These are phyloP conservation scores for Zoanthus solanderi DNA, from an alignment of 92 coral and sea anemone species.

Conservation along the genomic window DNA sequence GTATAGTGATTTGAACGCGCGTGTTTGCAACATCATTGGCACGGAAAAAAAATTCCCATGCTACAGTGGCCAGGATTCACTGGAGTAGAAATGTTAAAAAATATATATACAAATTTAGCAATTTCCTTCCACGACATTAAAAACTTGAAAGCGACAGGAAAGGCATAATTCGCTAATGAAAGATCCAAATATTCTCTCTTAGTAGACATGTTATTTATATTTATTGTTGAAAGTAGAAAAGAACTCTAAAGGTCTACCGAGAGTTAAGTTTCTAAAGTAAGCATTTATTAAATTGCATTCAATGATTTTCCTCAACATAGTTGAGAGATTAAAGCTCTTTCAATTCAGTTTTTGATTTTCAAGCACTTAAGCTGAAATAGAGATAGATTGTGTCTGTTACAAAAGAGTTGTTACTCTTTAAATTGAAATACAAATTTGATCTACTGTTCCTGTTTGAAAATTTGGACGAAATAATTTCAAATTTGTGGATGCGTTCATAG, in stretches of 20 bases:
- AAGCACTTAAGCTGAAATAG: not conserved
- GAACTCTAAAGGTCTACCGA: not conserved
- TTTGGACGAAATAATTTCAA: not conserved
- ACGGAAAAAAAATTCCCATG: too few relatives aligned
- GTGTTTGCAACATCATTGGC: too few relatives aligned
- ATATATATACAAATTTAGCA: not conserved
- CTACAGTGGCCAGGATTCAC: too few relatives aligned
- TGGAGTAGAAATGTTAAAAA: too few relatives aligned
- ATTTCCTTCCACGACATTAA: not conserved
- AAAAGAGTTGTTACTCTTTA: not conserved
- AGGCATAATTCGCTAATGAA: not conserved
- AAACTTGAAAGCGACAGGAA: not conserved
- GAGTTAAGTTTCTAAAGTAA: not conserved
- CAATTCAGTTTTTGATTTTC: not conserved
- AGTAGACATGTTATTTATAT: not conserved
- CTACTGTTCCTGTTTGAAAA: not conserved
- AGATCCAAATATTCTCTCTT: not conserved
- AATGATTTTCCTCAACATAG: not conserved
- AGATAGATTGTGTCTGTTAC: not conserved
- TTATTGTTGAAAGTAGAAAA: not conserved
- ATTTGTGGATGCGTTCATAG: not conserved
- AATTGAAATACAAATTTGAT: not conserved
- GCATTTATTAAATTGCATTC: not conserved
- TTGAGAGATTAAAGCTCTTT: not conserved
- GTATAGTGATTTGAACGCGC: too few relatives aligned